Base-by-base conservation (phyloP, 1,140 invertebrate genomes). In the Cydia amplana region DNA sequence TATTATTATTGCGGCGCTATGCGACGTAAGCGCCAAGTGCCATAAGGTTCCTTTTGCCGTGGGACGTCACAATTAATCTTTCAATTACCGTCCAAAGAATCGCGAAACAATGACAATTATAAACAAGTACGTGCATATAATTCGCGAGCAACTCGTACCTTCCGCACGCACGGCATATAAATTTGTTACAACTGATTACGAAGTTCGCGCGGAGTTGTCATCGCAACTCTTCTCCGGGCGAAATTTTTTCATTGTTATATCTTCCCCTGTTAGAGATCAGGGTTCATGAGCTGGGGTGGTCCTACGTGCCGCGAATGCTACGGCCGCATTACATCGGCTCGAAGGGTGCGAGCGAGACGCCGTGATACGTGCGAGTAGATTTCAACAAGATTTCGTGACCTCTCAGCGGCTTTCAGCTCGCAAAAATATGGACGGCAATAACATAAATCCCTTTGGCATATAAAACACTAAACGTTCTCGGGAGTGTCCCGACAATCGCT, bases 381-480 rank as follows among this genome's bases (percentile, higher is more conserved):
- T 83, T 85, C 85, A 85, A 85, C 85, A 87, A 92, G 91, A 91
- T 88, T 91, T 87, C 90, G 91, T 93, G 91, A 93, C 91, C 89
- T 93, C 88, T 93, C 91, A 93, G 79, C 87, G 81, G 85, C 85
- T 89, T 88, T 32, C 86, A 84, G 87, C 86, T 85, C 86, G 85
- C 86, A 92, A 87, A 93, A 93, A 93, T 93, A 93, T 93, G 92
- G 89, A 87, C 85, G 87, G 90, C 91, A 93, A 93, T 93, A 93
- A 93, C 90, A 91, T 93, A 93, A 93, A 93, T 93, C 92, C 91
- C 87, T 91, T 91, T 87, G 88, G 93, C 89, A 93, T 93, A 93
- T 93, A 93, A 93, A 93, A 93, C 92, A 93, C 92, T 93, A 93
- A 93, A 92, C 88, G 91, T 84, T 90, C 88, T 84, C 84, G 80